These are phyloP conservation scores for Chaenogobius annularis DNA, from an alignment of 2,113 vertebrate genomes.

Conservation along the genomic window DNA sequence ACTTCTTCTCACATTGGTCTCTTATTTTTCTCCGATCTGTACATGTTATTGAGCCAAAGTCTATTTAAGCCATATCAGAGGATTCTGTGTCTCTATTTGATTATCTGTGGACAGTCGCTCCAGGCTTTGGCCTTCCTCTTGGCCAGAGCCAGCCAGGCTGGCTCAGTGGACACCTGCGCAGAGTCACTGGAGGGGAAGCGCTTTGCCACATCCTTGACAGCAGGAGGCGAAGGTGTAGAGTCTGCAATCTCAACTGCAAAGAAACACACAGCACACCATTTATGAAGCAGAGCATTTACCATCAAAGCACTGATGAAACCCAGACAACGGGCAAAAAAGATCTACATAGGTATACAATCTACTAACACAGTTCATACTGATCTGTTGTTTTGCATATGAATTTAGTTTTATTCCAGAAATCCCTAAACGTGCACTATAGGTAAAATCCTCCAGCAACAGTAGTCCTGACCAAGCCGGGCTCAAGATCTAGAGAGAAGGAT, in stretches of 20 bases:
- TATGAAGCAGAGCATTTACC: neutral
- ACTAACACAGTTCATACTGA: no score
- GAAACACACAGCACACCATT: neutral
- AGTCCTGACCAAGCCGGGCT: no score
- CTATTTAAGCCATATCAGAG: conserved; percentile 12
- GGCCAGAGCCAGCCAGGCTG: conserved; percentile 95
- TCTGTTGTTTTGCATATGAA: no score
- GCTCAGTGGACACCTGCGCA: conserved; percentile 90
- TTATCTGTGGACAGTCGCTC: conserved; percentile 99
- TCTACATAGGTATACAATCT: no score
- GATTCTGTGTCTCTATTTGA: conserved; percentile 82
- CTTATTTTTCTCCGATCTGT: neutral
- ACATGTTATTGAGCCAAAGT: conserved; percentile 2
- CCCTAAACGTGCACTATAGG: no score
- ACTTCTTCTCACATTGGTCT: neutral
- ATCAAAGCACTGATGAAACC: no score
- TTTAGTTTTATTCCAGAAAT: no score
- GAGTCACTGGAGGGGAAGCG: conserved; percentile 91
- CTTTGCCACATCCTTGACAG: conserved; percentile 91
- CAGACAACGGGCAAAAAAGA: no score
- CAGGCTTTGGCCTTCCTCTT: conserved; percentile 99
- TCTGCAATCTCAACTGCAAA: conserved; percentile 91
- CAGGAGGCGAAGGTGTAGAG: conserved; percentile 80
- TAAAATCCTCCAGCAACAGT: no score
- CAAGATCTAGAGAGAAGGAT: no score